Conservation (phyloP, 2,113 vertebrate genomes). For the Tychaedon coryphoeus region DNA sequence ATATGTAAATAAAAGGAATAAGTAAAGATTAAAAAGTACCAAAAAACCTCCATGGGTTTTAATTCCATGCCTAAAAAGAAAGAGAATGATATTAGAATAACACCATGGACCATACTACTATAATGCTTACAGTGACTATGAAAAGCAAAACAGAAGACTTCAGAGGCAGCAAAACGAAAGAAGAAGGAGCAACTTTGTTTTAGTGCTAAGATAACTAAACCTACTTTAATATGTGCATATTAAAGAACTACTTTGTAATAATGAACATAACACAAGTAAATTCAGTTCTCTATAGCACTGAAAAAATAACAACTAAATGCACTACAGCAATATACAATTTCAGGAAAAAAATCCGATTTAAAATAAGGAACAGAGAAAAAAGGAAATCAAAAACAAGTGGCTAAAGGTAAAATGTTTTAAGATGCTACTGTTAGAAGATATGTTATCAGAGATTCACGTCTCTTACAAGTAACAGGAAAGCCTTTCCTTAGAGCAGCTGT, state of each 20-base stretch:
- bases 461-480: not conserved
- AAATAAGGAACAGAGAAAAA: not conserved
- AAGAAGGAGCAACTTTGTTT: not conserved
- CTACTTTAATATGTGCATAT: not conserved
- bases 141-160: not conserved
- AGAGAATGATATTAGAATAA: not conserved
- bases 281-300: not conserved
- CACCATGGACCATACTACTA: not conserved
- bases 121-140: not conserved
- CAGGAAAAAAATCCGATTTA: not conserved
- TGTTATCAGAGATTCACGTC: accelerated
- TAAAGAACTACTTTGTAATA: not conserved
- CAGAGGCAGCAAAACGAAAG: not conserved
- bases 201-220: not conserved
- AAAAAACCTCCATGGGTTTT: not conserved
- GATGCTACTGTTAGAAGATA: not conserved
- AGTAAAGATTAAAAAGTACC: not conserved
- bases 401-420: not conserved
- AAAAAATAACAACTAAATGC: not conserved
- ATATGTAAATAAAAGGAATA: not conserved
- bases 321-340: not conserved
- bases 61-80: not conserved
- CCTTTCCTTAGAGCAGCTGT: not conserved
- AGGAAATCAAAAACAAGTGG: not conserved
- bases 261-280: not conserved